Evolutionary conservation across 2,888 invertebrate genomes (phyloP), one percentile per base, ranked within the genome.

Genomic region (Ganaspis brasiliensis): DNA sequence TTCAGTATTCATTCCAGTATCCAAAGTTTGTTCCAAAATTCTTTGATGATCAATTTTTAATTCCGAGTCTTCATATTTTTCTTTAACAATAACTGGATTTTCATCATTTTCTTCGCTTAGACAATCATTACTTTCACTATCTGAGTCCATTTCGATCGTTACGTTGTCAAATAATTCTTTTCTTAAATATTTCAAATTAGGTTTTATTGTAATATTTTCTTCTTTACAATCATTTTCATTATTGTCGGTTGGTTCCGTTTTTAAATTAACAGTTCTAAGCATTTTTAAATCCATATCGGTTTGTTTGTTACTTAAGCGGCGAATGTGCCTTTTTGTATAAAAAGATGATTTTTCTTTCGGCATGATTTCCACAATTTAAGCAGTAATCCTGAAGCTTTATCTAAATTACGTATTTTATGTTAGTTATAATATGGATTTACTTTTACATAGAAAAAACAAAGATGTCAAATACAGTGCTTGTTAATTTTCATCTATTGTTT

Each of bases 321-420:
- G 49, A 49, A 49, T 49, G 8, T 49, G 49, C n/a, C 49, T n/a
- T 4, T 49, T 9, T 49, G 49, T n/a, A n/a, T 49, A 49, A 49
- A n/a, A 49, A 3, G 49, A 49, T 49, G 49, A 49, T 49, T n/a
- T 49, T 49, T 49, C 12, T 49, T 49, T 49, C 49, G 49, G 49
- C 49, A 49, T 49, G 4, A 12, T 49, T 1, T 49, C 16, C n/a
- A 4, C 14, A 49, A 49, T n/a, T 49, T 49, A 49, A 49, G 8
- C 14, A 49, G 5, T 49, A 49, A n/a, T 49, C 8, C 16, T n/a
- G n/a, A n/a, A n/a, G n/a, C 0, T 49, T 49, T 16, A 5, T n/a
- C 49, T 49, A 16, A 49, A 49, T n/a, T 49, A n/a, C 6, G 16
- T 49, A 49, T 49, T 49, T n/a, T 1, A n/a, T n/a, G 14, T 49